phyloP scores from a whole-genome alignment of 2,888 invertebrate species.

The Catotricha subobsoleta region DNA sequence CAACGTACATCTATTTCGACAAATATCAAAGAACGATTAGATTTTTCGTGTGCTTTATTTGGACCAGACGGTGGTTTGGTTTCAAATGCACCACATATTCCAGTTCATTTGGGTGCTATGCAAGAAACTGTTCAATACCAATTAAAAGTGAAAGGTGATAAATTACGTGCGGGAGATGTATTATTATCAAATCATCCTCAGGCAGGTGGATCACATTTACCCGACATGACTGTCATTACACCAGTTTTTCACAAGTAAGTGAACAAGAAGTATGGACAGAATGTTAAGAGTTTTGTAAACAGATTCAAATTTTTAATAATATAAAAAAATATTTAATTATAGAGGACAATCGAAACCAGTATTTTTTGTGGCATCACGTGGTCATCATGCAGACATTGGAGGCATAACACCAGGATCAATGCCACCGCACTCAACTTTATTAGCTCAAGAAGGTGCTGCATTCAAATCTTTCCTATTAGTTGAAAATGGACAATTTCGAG shows the following conservation, averaged over 20 bases:
- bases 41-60: constrained; percentile 97
- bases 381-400: constrained; percentile 98
- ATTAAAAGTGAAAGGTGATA: constrained; percentile 52
- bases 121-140: constrained; percentile 42
- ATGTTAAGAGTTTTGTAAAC: constrained; percentile 15
- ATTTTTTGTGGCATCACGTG: constrained; percentile 94
- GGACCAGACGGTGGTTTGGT: constrained; percentile 94
- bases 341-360: constrained; percentile 48
- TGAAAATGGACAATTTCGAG: constrained; percentile 57
- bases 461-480: constrained; percentile 88
- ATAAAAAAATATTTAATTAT: no score
- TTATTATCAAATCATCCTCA: constrained; percentile 89
- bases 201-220: constrained; percentile 94
- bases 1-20: constrained; percentile 96
- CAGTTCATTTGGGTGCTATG: constrained; percentile 91
- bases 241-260: constrained; percentile 79
- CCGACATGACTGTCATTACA: constrained; percentile 97
- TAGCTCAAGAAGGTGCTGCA: constrained; percentile 82
- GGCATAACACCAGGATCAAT: constrained; percentile 46
- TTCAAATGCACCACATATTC: constrained; percentile 98
- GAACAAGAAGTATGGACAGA: no score
- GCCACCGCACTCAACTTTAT: constrained; percentile 84
- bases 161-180: constrained; percentile 73
- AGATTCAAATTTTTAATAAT: no score
- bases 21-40: constrained; percentile 95